Conservation (phyloP, 2,888 invertebrate species). For the Idaea dimidiata region DNA sequence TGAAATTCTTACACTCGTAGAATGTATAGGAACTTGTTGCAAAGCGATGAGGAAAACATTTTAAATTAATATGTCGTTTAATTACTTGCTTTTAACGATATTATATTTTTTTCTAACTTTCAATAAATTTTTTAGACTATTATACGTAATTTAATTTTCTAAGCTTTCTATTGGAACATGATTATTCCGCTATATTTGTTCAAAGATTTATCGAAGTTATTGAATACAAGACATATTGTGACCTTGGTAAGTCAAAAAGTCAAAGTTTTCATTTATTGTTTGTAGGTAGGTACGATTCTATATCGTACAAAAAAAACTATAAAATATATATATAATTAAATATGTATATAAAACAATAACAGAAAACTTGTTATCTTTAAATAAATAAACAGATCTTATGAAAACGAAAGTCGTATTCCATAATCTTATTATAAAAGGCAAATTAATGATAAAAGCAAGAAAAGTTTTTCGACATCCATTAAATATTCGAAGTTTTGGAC, state of each 20-base stretch:
- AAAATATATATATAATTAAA: too few species aligned
- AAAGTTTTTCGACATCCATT: conserved; percentile 42
- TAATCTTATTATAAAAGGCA: conserved; percentile 50
- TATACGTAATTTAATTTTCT: neutral
- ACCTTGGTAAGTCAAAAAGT: neutral
- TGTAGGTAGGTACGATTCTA: too few species aligned
- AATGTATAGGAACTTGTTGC: neutral
- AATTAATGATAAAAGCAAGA: conserved; percentile 48
- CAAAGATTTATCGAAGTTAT: neutral
- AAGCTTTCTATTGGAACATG: neutral
- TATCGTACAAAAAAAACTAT: too few species aligned
- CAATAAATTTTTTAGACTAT: neutral
- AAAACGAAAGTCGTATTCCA: conserved; percentile 39
- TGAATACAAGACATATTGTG: neutral
- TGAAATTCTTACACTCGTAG: neutral
- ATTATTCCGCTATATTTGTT: neutral
- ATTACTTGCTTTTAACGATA: neutral
- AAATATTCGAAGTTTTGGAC: conserved; percentile 35
- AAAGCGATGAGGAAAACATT: neutral
- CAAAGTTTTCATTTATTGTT: neutral
- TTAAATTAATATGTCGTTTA: neutral
- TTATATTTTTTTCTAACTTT: neutral
- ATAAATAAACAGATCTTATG: conserved; percentile 41
- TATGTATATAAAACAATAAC: conserved; percentile 10
- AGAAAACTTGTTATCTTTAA: conserved; percentile 20